Conservation (phyloP, 92 coral and sea anemone species). For the Porites rus region DNA sequence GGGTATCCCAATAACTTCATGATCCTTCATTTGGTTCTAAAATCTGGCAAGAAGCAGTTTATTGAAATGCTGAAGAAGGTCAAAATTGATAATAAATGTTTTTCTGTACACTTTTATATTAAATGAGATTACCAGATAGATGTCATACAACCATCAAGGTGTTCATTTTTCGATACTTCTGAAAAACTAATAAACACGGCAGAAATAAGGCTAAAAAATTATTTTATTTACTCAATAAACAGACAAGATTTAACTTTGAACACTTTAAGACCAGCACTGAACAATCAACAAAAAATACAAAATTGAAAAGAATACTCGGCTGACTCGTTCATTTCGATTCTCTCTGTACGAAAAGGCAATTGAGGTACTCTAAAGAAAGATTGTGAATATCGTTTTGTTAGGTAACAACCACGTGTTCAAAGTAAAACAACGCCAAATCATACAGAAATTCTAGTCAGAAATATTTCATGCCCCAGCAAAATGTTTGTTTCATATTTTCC, state of each 20-base stretch:
- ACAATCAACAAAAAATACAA: neutral
- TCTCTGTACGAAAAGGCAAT: constrained; percentile 46
- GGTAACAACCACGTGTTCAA: constrained; percentile 31
- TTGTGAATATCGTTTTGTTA: neutral
- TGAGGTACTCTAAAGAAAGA: neutral
- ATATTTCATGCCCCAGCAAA: constrained; percentile 89
- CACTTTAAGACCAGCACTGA: neutral
- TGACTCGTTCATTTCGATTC: neutral
- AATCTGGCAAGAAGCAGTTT: too few species aligned
- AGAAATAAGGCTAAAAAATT: neutral
- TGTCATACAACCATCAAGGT: too few species aligned
- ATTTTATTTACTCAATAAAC: neutral
- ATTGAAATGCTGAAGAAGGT: too few species aligned
- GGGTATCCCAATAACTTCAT: too few species aligned
- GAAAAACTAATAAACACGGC: neutral
- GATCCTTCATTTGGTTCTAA: too few species aligned
- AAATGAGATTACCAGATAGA: too few species aligned
- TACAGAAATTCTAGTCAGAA: constrained; percentile 81
- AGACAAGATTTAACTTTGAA: neutral
- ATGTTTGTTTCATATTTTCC: constrained; percentile 92
- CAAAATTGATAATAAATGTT: too few species aligned
- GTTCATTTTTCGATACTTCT: too few species aligned
- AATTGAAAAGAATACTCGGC: neutral
- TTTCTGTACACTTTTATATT: too few species aligned
- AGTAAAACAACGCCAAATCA: constrained; percentile 52